Percentiles rank a stretch among this genome's conserved stretches.
Conservation (phyloP, 2,888 invertebrate genomes). For the Sarcophaga variegata region DNA sequence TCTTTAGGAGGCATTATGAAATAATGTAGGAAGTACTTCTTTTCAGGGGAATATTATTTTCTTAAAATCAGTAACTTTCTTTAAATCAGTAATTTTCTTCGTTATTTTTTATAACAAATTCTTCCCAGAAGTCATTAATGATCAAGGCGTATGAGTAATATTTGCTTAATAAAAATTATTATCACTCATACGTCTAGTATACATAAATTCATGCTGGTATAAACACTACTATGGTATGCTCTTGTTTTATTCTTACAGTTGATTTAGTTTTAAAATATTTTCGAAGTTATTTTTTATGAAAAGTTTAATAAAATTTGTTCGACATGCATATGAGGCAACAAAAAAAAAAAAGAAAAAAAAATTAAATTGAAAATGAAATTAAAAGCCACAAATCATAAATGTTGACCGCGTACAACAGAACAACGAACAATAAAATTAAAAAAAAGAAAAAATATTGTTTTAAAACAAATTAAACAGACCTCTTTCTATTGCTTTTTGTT, state of each 20-base stretch:
- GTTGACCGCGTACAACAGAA: constrained; percentile 1
- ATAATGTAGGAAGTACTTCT: no score
- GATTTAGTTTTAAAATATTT: no score
- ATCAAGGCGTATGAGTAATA: neutral
- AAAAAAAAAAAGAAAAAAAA: neutral
- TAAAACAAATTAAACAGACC: constrained; percentile 22
- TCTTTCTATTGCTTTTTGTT: neutral
- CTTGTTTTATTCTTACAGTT: no score
- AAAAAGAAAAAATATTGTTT: constrained; percentile 30
- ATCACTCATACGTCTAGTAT: constrained; percentile 20
- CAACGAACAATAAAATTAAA: neutral
- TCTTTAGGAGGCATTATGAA: no score
- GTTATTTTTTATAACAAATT: no score
- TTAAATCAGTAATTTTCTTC: no score
- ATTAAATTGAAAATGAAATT: neutral
- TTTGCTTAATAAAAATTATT: neutral
- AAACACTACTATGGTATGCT: no score
- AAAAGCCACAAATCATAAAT: constrained; percentile 37
- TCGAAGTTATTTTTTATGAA: no score
- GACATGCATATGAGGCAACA: neutral
- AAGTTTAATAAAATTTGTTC: no score
- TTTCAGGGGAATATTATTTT: no score
- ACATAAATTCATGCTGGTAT: neutral
- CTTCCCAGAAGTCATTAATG: no score
- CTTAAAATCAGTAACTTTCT: no score